phyloP scores from a whole-genome alignment of 2,113 vertebrate genomes.

The Oriolus oriolus region DNA sequence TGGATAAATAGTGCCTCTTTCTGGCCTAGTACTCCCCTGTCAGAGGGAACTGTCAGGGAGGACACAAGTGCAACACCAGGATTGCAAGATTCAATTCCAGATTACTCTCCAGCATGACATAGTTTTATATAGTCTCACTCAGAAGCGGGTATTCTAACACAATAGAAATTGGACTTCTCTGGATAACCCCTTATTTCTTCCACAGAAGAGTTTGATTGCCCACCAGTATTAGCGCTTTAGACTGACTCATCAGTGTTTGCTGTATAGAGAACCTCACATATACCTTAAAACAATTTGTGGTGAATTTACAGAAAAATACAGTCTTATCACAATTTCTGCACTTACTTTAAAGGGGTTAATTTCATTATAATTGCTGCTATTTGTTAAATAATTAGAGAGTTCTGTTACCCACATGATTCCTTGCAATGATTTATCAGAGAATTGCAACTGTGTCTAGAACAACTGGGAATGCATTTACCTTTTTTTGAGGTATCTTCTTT shows the following conservation, averaged over 20 bases:
- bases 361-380: not conserved
- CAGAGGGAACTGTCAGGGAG: not conserved
- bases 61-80: not conserved
- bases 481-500: not conserved
- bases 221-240: not conserved
- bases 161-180: not conserved
- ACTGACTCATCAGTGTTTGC: not conserved
- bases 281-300: not conserved
- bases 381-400: slow-evolving; percentile 1
- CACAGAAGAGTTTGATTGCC: not conserved
- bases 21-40: not conserved
- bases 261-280: not conserved
- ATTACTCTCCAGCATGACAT: not conserved
- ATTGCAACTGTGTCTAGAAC: not conserved
- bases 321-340: not conserved
- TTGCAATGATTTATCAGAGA: not conserved
- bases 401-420: not conserved
- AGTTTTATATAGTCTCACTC: not conserved
- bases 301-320: not conserved
- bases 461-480: not conserved
- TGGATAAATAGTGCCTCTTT: not conserved
- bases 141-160: not conserved
- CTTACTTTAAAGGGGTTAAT: not conserved
- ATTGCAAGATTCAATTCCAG: not conserved
- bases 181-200: not conserved